Conservation (phyloP, 2,888 invertebrate species). For the Acanthosoma haemorrhoidale region DNA sequence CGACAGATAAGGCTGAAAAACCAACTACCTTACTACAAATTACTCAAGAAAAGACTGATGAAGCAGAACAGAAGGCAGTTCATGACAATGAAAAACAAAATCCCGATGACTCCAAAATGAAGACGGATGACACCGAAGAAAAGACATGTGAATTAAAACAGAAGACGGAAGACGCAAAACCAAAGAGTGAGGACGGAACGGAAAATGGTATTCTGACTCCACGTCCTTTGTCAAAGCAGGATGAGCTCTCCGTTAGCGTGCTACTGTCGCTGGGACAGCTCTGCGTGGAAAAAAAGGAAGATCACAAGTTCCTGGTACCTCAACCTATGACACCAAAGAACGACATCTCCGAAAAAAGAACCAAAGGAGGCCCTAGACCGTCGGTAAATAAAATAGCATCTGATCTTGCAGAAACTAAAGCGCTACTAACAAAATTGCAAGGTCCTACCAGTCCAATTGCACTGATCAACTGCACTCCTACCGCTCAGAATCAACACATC, state of each 20-base stretch:
- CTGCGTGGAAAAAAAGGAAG: constrained; percentile 14
- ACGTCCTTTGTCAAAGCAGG: constrained; percentile 35
- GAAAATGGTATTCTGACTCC: neutral
- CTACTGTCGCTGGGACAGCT: constrained; percentile 37
- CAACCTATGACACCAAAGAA: constrained; percentile 26
- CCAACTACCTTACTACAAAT: no score
- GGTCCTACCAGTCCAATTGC: neutral
- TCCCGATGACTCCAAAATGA: constrained; percentile 7
- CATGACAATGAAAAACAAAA: neutral
- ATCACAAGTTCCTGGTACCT: constrained; percentile 32
- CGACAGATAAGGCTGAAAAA: neutral
- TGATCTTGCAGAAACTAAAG: constrained; percentile 33
- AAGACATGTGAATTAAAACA: neutral
- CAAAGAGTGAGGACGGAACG: neutral
- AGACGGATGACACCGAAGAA: neutral
- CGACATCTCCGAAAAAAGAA: constrained; percentile 21
- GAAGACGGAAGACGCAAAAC: constrained; percentile 2
- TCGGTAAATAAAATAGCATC: constrained; percentile 38
- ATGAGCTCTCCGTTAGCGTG: constrained; percentile 39
- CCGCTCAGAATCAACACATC: neutral
- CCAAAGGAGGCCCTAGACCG: constrained; percentile 27
- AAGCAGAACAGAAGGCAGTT: neutral
- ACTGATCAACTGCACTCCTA: neutral
- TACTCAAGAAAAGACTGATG: no score
- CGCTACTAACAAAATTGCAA: neutral